Conservation (phyloP, 2,113 vertebrate species). For the Sylvietta virens region DNA sequence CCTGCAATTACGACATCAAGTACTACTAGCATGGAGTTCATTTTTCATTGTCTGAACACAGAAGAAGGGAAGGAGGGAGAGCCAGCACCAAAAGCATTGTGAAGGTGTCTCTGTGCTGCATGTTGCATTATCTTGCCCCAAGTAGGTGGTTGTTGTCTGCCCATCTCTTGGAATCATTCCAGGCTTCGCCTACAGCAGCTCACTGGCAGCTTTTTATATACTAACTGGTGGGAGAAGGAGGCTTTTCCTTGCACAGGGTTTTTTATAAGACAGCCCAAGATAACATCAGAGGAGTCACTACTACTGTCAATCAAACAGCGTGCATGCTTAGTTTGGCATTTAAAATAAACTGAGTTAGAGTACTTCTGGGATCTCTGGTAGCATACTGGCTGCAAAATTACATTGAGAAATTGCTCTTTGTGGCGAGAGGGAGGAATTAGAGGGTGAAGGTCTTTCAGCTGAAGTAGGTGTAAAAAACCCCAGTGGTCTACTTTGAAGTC, state of each 20-base stretch:
- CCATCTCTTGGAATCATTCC: not conserved
- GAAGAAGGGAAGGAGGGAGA: not conserved
- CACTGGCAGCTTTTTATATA: not conserved
- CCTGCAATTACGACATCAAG: not conserved
- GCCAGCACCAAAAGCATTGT: not conserved
- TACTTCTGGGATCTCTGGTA: not conserved
- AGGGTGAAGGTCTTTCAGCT: not conserved
- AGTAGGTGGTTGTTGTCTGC: rapidly evolving
- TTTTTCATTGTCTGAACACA: not conserved
- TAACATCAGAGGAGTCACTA: not conserved
- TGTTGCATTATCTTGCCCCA: not conserved
- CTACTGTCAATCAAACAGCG: not conserved
- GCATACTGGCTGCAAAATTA: not conserved
- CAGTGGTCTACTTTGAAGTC: not conserved
- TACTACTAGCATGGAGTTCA: not conserved
- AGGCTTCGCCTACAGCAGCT: not conserved
- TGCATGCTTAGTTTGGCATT: not conserved
- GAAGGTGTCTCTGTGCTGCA: not conserved
- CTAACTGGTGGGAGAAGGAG: not conserved
- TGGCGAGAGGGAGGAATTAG: not conserved
- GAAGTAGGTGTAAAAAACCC: not conserved
- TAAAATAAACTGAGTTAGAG: not conserved
- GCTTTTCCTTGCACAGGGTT: rapidly evolving
- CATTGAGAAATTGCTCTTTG: not conserved
- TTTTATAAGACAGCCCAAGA: not conserved